These are phyloP conservation scores for Stratiomys singularior DNA, from an alignment of 2,888 invertebrate genomes.

Conservation along the genomic window DNA sequence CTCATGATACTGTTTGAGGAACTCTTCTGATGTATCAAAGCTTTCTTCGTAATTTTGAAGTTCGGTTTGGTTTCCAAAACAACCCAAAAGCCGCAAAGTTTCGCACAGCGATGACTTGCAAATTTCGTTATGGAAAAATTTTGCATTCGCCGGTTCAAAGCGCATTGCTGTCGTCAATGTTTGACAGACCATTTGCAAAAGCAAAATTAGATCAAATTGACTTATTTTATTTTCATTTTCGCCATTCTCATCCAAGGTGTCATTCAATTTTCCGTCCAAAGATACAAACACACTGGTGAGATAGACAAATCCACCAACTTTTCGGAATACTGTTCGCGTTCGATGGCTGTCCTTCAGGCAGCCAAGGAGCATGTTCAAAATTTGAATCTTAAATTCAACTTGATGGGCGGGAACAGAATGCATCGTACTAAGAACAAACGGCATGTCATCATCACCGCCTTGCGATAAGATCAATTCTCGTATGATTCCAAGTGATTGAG, in stretches of 20 bases:
- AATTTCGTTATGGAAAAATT: constrained; percentile 97
- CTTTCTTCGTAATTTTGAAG: constrained; percentile 65
- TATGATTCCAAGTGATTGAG: constrained; percentile 85
- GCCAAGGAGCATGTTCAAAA: constrained; percentile 85
- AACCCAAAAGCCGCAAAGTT: constrained; percentile 90
- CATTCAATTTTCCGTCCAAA: constrained; percentile 82
- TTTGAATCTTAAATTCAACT: constrained; percentile 86
- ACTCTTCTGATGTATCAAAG: constrained; percentile 60
- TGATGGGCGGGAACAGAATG: constrained; percentile 87
- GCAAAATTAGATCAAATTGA: constrained; percentile 74
- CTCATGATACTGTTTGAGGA: constrained; percentile 71
- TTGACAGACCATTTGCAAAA: constrained; percentile 90
- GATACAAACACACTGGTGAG: constrained; percentile 95
- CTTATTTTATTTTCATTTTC: constrained; percentile 56
- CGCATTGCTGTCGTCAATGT: constrained; percentile 97
- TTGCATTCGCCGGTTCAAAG: constrained; percentile 98
- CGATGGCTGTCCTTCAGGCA: constrained; percentile 96
- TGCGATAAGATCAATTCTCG: constrained; percentile 89
- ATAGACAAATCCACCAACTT: constrained; percentile 98
- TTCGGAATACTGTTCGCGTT: constrained; percentile 95
- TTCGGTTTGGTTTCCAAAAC: constrained; percentile 74
- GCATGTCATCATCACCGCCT: constrained; percentile 97
- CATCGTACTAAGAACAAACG: constrained; percentile 88
- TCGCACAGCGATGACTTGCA: constrained; percentile 94
- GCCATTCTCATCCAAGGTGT: constrained; percentile 62